phyloP scores from a whole-genome alignment of 2,888 invertebrate species.

The Papilio elwesi region DNA sequence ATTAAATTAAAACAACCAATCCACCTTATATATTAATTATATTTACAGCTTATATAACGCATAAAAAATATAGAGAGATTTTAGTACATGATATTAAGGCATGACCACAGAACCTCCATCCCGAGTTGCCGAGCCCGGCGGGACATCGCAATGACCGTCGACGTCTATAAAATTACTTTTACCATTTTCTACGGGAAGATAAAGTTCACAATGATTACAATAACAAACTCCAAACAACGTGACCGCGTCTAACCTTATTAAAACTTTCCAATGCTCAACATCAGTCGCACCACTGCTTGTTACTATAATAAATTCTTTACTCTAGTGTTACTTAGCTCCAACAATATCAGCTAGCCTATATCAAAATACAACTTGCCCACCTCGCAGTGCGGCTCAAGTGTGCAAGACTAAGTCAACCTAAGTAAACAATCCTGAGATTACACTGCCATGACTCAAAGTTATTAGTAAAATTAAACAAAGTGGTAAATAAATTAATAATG shows the following conservation, averaged over 20 bases:
- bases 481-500: conserved; percentile 43
- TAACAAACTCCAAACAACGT: conserved; percentile 78
- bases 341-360: conserved; percentile 70
- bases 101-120: conserved; percentile 42
- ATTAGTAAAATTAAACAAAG: conserved; percentile 30
- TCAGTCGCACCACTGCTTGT: conserved; percentile 81
- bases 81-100: conserved; percentile 60
- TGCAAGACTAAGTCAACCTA: conserved; percentile 41
- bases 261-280: conserved; percentile 83
- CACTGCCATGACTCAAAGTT: conserved; percentile 27
- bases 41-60: conserved; percentile 70
- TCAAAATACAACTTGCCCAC: conserved; percentile 60
- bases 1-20: conserved; percentile 75
- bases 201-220: conserved; percentile 65
- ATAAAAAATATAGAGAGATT: conserved; percentile 76
- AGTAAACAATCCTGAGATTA: conserved; percentile 45
- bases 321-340: conserved; percentile 60
- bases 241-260: conserved; percentile 75
- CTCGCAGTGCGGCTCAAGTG: conserved; percentile 42
- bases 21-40: conserved; percentile 65
- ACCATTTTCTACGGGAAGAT: conserved; percentile 59
- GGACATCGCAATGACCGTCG: conserved; percentile 23
- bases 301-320: conserved; percentile 66
- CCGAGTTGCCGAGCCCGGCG: not conserved
- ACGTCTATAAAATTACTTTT: conserved; percentile 50